Conservation (phyloP, 30 jellyfish, hydroid and myxozoan species). For the Rhopilema esculentum region DNA sequence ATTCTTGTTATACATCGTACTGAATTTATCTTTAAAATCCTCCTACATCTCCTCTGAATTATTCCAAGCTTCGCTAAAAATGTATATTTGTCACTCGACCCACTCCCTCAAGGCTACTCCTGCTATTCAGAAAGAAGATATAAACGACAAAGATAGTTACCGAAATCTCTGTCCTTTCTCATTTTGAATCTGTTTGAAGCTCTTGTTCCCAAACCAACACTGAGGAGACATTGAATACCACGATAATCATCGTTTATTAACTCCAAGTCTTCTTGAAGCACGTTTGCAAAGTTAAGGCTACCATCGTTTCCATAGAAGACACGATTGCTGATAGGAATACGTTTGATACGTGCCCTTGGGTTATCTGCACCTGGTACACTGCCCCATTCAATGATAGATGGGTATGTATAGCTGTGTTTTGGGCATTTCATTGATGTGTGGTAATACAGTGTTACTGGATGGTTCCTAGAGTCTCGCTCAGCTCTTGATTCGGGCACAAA, state of each 20-base stretch:
- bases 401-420: slow-evolving; percentile 50
- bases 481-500: slow-evolving; percentile 36
- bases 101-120: too few species aligned
- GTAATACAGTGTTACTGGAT: slow-evolving; percentile 34
- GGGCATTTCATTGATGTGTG: slow-evolving; percentile 57
- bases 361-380: slow-evolving; percentile 45
- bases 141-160: slow-evolving; percentile 4
- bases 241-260: slow-evolving; percentile 62
- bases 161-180: slow-evolving; percentile 33
- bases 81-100: too few species aligned
- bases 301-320: slow-evolving; percentile 61
- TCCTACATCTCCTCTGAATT: too few species aligned
- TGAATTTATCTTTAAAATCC: too few species aligned
- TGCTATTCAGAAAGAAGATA: too few species aligned
- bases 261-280: slow-evolving; percentile 39
- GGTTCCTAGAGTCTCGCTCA: slow-evolving; percentile 45
- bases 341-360: slow-evolving; percentile 47
- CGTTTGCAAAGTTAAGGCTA: slow-evolving; percentile 55
- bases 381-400: slow-evolving; percentile 75
- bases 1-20: too few species aligned
- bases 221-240: slow-evolving; percentile 64
- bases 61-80: too few species aligned
- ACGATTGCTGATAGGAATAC: slow-evolving; percentile 68
- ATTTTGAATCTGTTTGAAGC: slow-evolving; percentile 56
- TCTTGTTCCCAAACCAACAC: slow-evolving; percentile 48